Evolutionary conservation across 2,113 vertebrate genomes (phyloP).

Genomic region (Oxyruncus cristatus): DNA sequence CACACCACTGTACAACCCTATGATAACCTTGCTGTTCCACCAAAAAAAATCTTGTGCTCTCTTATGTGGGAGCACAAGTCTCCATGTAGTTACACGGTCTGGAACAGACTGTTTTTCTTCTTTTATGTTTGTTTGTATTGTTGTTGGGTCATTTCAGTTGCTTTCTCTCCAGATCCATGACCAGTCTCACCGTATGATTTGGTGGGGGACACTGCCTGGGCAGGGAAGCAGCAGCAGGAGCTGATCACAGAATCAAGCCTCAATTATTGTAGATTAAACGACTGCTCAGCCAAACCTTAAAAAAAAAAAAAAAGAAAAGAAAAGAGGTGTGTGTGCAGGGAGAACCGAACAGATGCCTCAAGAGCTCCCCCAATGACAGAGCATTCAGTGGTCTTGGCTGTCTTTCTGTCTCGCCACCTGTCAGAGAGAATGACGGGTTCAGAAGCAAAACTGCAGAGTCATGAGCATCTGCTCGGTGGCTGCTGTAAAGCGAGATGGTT

Average conservation of each 20-base stretch:
- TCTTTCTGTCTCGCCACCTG: background rate
- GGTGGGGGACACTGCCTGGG: background rate
- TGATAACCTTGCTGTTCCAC: background rate
- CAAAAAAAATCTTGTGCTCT: background rate
- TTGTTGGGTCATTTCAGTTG: background rate
- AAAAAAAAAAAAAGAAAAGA: background rate
- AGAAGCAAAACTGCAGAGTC: background rate
- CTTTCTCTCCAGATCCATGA: background rate
- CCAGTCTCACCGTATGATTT: background rate
- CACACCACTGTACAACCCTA: accelerated
- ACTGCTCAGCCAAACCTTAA: background rate
- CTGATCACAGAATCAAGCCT: background rate
- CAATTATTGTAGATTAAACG: background rate
- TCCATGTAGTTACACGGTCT: background rate
- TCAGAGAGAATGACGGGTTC: background rate
- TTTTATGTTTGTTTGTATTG: too few species aligned
- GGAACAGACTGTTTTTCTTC: accelerated
- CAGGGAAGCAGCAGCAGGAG: background rate
- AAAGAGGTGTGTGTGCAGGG: too few species aligned
- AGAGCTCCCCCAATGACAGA: background rate
- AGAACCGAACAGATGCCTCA: background rate
- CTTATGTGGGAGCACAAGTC: background rate
- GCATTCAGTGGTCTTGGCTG: background rate
- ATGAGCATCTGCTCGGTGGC: background rate
- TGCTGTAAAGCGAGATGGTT: background rate